These are phyloP conservation scores for Echinops telfairi DNA, from an alignment of 2,113 vertebrate genomes.

Conservation along the genomic window DNA sequence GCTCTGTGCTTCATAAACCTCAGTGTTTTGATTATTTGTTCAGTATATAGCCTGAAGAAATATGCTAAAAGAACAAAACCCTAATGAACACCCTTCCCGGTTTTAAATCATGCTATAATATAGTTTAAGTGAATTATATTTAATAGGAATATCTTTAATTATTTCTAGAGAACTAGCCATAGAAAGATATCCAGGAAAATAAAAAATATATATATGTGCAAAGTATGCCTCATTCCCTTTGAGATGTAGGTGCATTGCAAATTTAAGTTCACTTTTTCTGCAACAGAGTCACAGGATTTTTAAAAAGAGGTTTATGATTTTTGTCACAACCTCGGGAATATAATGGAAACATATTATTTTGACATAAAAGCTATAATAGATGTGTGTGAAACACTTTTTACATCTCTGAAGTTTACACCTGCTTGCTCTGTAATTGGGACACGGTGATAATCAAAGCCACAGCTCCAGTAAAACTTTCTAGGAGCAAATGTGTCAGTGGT, in stretches of 20 bases:
- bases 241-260: neutral
- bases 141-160: conserved; percentile 5
- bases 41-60: neutral
- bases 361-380: conserved; percentile 9
- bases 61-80: neutral
- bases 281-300: neutral
- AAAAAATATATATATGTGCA: neutral
- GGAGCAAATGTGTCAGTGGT: neutral
- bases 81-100: neutral
- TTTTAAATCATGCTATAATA: neutral
- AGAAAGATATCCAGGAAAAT: neutral
- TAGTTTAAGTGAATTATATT: neutral
- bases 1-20: too few species aligned
- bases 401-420: conserved; percentile 16
- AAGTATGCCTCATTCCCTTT: neutral
- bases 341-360: neutral
- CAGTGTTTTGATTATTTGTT: too few species aligned
- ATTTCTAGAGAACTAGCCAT: neutral
- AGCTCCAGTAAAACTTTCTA: conserved; percentile 30
- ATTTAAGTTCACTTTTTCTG: conserved; percentile 6
- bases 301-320: neutral
- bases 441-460: neutral
- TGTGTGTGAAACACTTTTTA: neutral
- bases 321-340: neutral
- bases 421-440: neutral